Evolutionary conservation across 1,140 invertebrate genomes (phyloP).

Genomic region (Chrysopa pallens): DNA sequence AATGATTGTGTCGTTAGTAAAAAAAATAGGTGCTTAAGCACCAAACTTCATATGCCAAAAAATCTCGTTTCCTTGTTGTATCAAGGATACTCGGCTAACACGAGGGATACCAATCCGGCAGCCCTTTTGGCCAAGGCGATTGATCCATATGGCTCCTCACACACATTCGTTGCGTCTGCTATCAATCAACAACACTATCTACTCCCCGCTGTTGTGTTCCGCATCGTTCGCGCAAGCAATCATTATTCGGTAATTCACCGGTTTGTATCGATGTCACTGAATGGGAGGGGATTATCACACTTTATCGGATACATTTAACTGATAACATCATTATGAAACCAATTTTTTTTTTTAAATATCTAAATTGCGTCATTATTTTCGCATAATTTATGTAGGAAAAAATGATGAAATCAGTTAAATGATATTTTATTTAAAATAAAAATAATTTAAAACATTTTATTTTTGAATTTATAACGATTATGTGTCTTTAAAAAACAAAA

Average conservation of each 20-base stretch:
- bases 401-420: no score
- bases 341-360: no score
- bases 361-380: no score
- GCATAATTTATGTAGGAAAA: no score
- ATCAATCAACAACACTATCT: not conserved
- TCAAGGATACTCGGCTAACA: slow-evolving; percentile 21
- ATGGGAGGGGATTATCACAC: no score
- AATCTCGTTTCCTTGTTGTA: slow-evolving; percentile 36
- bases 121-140: not conserved
- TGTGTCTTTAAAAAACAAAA: not conserved
- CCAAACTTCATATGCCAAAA: slow-evolving; percentile 23
- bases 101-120: not conserved
- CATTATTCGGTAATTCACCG: not conserved
- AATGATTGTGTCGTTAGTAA: slow-evolving; percentile 11
- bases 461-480: no score
- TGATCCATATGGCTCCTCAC: not conserved
- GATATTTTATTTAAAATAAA: no score
- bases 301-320: no score
- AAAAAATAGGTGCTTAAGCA: slow-evolving; percentile 14
- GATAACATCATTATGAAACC: no score
- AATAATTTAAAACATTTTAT: no score
- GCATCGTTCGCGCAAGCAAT: not conserved
- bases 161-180: not conserved
- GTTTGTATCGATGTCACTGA: not conserved
- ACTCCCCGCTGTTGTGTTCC: no score